Base-by-base conservation (phyloP, 2,113 vertebrate species). In the Centropus bengalensis region DNA sequence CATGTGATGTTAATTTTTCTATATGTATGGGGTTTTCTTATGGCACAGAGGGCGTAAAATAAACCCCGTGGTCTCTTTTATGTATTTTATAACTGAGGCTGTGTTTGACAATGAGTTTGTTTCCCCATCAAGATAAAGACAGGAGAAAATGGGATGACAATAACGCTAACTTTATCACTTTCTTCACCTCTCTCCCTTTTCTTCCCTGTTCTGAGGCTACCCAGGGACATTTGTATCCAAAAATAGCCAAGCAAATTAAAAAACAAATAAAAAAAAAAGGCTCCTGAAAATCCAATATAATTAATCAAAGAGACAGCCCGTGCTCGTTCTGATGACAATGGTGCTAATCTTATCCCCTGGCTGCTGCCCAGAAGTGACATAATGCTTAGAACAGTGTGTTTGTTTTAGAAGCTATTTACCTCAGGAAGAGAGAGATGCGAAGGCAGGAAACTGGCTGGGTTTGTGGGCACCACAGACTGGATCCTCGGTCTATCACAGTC, bases 281-380 rank as follows among this genome's bases (percentile, higher is more conserved):
- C 86, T 94, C 91, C 95, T 18, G 85, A 90, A 82, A 70, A 94
- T 94, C 81, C 82, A 58, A 47, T 90, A 63, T 86, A 75, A 95
- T 97, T 88, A 82, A 96, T 97, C 96, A 95, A 88, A 96, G 94
- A 97, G 96, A 97, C 95, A 96, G 62, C 68, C 84, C 56, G 44
- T 58, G 51, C 94, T 97, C 47, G 8, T 92, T 92, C 93, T 81
- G 92, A 82, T 96, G 96, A 96, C 95, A 94, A 91, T 91, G 93
- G 95, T 93, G 78, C 87, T 92, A 87, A 89, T 97, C 84, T 96
- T 96, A 97, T 95, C 87, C 89, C 71, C 91, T 96, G 96, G 95
- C 95, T 93, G 70, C 89, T 84, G 63, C 86, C 95, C 96, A 94
- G 89, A 82, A 80, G 62, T 93, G 89, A 93, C 86, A 96, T 96